phyloP scores from a whole-genome alignment of 2,797 vertebrate genomes.

The Gymnocypris eckloni region DNA sequence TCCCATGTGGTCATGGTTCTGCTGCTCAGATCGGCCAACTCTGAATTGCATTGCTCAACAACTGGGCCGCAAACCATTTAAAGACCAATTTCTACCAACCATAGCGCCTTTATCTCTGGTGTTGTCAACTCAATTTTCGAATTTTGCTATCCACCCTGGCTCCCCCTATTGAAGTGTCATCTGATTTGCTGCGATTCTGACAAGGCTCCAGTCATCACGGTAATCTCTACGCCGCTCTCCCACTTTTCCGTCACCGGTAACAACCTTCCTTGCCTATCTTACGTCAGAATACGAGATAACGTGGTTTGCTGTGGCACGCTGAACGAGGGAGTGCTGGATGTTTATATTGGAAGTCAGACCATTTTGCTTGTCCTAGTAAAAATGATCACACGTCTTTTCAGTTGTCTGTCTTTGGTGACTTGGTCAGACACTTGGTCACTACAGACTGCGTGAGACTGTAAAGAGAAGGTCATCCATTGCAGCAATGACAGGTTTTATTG shows the following conservation, averaged over 20 bases:
- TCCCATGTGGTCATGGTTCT: conserved; percentile 10
- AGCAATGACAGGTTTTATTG: conserved; percentile 50
- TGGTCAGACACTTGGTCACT: conserved; percentile 39
- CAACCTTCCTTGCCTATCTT: conserved; percentile 67
- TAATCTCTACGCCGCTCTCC: conserved; percentile 65
- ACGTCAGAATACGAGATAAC: conserved; percentile 69
- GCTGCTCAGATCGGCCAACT: conserved; percentile 29
- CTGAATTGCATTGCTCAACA: conserved; percentile 68
- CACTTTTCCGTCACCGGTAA: conserved; percentile 62
- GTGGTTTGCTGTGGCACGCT: conserved; percentile 56
- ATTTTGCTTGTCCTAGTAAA: conserved; percentile 24
- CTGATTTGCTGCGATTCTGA: conserved; percentile 78
- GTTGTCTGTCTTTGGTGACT: conserved; percentile 35
- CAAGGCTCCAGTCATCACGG: conserved; percentile 75
- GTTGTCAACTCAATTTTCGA: conserved; percentile 81
- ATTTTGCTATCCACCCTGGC: conserved; percentile 68
- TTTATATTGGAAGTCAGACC: conserved; percentile 7
- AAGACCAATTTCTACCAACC: conserved; percentile 72
- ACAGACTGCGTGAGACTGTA: conserved; percentile 23
- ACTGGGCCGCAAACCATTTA: conserved; percentile 71
- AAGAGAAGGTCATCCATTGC: conserved; percentile 51
- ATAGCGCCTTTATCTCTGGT: conserved; percentile 72
- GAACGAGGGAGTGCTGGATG: conserved; percentile 18
- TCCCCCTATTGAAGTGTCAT: conserved; percentile 77
- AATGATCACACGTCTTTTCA: neutral